These are phyloP conservation scores for Prunella strophiata DNA, from an alignment of 2,797 vertebrate genomes.

Conservation along the genomic window DNA sequence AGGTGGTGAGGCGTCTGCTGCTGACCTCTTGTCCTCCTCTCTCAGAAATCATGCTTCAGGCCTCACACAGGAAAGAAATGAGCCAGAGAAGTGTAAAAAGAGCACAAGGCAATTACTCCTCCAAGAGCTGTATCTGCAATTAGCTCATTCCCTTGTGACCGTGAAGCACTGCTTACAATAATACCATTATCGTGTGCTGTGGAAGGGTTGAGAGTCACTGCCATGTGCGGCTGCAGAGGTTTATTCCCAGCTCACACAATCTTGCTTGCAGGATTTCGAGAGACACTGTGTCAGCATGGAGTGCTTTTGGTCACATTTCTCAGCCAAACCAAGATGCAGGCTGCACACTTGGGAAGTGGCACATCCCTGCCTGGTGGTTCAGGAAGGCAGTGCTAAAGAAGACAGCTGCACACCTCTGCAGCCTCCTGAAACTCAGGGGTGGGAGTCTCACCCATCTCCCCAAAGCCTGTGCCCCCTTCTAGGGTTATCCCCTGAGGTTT, in stretches of 20 bases:
- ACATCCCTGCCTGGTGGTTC: rapidly evolving
- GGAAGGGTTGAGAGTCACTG: rapidly evolving
- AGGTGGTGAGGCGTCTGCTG: rapidly evolving
- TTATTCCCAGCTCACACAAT: rapidly evolving
- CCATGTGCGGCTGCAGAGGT: rapidly evolving
- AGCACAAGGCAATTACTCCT: not conserved
- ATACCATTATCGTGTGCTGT: rapidly evolving
- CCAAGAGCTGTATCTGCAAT: not conserved
- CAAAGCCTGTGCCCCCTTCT: not conserved
- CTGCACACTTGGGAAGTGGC: rapidly evolving
- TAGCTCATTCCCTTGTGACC: not conserved
- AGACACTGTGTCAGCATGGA: rapidly evolving
- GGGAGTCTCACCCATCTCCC: not conserved
- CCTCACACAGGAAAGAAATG: not conserved
- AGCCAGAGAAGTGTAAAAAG: not conserved
- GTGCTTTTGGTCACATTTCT: not conserved
- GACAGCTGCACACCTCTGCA: not conserved
- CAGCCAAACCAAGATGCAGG: not conserved
- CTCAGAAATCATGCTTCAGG: not conserved
- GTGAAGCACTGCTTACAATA: not conserved
- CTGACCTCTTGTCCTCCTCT: not conserved
- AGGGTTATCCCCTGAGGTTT: not conserved
- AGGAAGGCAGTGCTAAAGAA: rapidly evolving
- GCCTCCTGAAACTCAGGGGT: rapidly evolving
- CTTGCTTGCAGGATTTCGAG: not conserved